phyloP scores from a whole-genome alignment of 2,888 invertebrate genomes.

The Helicoverpa assulta region DNA sequence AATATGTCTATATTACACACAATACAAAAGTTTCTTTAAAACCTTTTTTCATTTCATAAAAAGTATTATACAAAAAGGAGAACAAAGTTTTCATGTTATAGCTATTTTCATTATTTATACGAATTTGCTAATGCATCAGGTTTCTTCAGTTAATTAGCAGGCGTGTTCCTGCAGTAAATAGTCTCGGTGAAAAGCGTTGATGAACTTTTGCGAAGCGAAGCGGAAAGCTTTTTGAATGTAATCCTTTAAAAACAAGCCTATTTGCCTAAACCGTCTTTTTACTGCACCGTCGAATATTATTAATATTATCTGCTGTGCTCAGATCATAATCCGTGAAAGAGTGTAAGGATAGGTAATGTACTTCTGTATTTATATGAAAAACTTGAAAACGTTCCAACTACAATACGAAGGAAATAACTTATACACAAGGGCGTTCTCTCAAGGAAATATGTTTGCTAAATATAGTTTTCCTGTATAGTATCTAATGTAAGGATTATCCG shows the following conservation, averaged over 20 bases:
- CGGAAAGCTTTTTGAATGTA: slow-evolving; percentile 46
- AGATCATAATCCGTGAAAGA: slow-evolving; percentile 46
- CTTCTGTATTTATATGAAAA: slow-evolving; percentile 17
- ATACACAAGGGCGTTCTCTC: neutral
- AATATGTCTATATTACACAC: neutral
- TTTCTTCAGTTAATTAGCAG: slow-evolving; percentile 15
- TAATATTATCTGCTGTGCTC: slow-evolving; percentile 37
- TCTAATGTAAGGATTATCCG: slow-evolving; percentile 42
- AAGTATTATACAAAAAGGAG: neutral
- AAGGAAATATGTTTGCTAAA: slow-evolving; percentile 10
- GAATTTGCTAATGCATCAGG: neutral
- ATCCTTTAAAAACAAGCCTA: slow-evolving; percentile 45
- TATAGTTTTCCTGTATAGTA: slow-evolving; percentile 15
- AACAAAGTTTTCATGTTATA: too few relatives aligned
- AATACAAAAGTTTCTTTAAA: slow-evolving; percentile 1
- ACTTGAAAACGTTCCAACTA: slow-evolving; percentile 17
- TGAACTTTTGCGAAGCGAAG: slow-evolving; percentile 31
- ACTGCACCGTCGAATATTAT: slow-evolving; percentile 40
- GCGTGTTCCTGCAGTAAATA: slow-evolving; percentile 30
- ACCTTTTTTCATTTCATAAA: neutral
- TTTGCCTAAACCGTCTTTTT: slow-evolving; percentile 41
- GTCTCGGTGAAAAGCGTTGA: slow-evolving; percentile 19
- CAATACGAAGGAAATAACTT: slow-evolving; percentile 5
- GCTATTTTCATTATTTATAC: neutral
- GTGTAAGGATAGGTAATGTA: slow-evolving; percentile 31